phyloP scores from a whole-genome alignment of 2,888 invertebrate genomes.

The Ornithoptera alexandrae region DNA sequence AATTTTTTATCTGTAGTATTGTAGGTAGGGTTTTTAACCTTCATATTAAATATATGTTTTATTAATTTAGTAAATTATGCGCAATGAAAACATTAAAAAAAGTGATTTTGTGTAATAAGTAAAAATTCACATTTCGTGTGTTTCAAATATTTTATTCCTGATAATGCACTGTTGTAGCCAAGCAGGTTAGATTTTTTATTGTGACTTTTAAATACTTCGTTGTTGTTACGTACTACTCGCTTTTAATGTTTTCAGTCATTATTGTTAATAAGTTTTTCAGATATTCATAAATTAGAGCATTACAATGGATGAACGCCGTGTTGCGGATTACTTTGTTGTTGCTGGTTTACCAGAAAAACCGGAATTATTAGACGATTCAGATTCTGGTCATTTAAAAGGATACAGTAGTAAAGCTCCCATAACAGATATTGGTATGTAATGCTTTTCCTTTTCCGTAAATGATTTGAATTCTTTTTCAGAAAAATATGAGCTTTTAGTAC shows the following conservation, averaged over 20 bases:
- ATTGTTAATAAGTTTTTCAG: slow-evolving; percentile 44
- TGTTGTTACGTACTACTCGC: slow-evolving; percentile 36
- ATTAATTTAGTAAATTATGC: slow-evolving; percentile 18
- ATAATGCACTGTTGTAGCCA: slow-evolving; percentile 29
- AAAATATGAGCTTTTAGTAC: too few relatives aligned
- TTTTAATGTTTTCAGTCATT: slow-evolving; percentile 33
- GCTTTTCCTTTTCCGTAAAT: not conserved
- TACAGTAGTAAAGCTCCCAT: slow-evolving; percentile 94
- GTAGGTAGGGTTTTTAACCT: slow-evolving; percentile 22
- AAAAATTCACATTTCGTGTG: not conserved
- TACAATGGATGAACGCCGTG: slow-evolving; percentile 90
- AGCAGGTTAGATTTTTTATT: slow-evolving; percentile 42
- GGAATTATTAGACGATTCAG: slow-evolving; percentile 88
- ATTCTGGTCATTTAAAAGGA: slow-evolving; percentile 89
- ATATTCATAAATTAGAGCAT: slow-evolving; percentile 37
- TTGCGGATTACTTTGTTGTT: slow-evolving; percentile 99
- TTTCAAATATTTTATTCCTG: slow-evolving; percentile 30
- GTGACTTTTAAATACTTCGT: slow-evolving; percentile 29
- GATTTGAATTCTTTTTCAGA: too few relatives aligned
- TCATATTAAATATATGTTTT: slow-evolving; percentile 23
- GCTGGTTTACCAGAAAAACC: slow-evolving; percentile 94
- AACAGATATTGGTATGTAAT: slow-evolving; percentile 90
- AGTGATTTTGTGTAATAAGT: slow-evolving; percentile 12
- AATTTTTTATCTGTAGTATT: slow-evolving; percentile 22
- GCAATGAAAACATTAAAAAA: slow-evolving; percentile 13